Conservation (phyloP, 2,888 invertebrate genomes). For the Dynastes grantii region DNA sequence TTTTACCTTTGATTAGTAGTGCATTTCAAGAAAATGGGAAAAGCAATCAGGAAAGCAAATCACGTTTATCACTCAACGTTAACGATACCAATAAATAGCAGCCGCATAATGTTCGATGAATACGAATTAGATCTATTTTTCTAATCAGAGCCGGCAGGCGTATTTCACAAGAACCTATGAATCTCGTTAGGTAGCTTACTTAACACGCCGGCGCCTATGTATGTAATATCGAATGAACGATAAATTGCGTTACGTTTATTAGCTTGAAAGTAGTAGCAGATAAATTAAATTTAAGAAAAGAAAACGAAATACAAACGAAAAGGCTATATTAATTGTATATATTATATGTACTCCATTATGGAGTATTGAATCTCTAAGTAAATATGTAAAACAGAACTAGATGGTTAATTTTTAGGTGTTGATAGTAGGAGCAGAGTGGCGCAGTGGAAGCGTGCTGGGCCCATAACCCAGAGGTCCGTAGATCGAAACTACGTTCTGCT, state of each 20-base stretch:
- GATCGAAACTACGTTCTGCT: conserved; percentile 92
- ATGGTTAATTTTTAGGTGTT: too few species aligned
- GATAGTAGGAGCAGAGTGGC: conserved; percentile 79
- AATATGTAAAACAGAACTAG: too few species aligned
- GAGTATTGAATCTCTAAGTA: too few species aligned
- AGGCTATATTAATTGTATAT: too few species aligned
- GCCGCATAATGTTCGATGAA: conserved; percentile 10
- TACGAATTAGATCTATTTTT: conserved; percentile 26
- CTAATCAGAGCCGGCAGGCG: neutral
- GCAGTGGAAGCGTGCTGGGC: conserved; percentile 90
- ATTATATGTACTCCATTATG: too few species aligned
- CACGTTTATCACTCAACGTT: conserved; percentile 28
- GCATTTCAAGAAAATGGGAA: conserved; percentile 23
- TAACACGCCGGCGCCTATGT: neutral
- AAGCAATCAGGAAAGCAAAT: conserved; percentile 24
- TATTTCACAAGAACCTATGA: conserved; percentile 11
- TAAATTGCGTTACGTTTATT: too few species aligned
- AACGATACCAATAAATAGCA: conserved; percentile 17
- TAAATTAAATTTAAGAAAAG: neutral
- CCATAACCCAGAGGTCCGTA: conserved; percentile 94
- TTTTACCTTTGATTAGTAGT: conserved; percentile 10
- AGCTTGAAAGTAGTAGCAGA: neutral
- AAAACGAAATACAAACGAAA: too few species aligned
- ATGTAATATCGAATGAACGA: neutral
- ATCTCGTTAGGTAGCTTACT: neutral